A percentile compares a stretch with the other conserved stretches of the same genome.
Conservation (phyloP, 1,140 invertebrate genomes). For the Sinonovacula constricta region DNA sequence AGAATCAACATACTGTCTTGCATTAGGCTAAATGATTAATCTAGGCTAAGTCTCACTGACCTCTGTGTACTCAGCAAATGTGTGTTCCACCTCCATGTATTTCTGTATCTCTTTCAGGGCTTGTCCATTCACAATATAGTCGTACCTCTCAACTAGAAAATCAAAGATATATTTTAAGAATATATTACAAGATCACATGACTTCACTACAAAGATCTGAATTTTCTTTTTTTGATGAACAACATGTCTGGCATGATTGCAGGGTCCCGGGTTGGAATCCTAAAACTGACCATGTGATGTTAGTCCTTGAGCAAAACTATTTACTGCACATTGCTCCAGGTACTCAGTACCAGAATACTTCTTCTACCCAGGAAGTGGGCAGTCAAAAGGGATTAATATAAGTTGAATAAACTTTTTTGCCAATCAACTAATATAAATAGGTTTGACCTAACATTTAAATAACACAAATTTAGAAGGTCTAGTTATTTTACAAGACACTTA, state of each 20-base stretch:
- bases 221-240: neutral
- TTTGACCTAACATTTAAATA: neutral
- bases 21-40: no score
- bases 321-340: no score
- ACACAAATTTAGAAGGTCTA: neutral
- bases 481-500: no score
- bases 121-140: constrained; percentile 77
- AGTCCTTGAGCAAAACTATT: no score
- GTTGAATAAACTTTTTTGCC: neutral
- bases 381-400: no score
- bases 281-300: no score
- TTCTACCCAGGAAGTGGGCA: no score
- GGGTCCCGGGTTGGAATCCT: no score
- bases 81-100: constrained; percentile 76
- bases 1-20: neutral
- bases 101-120: constrained; percentile 72
- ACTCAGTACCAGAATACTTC: no score
- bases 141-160: constrained; percentile 76
- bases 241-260: neutral
- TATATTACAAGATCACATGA: no score
- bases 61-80: constrained; percentile 77
- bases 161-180: no score
- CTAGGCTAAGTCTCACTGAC: no score
- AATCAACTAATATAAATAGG: neutral
- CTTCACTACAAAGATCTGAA: neutral